Percentiles rank a stretch among this genome's conserved stretches.
Conservation (phyloP, 2,888 invertebrate species). For the Petrolisthes cinctipes region DNA sequence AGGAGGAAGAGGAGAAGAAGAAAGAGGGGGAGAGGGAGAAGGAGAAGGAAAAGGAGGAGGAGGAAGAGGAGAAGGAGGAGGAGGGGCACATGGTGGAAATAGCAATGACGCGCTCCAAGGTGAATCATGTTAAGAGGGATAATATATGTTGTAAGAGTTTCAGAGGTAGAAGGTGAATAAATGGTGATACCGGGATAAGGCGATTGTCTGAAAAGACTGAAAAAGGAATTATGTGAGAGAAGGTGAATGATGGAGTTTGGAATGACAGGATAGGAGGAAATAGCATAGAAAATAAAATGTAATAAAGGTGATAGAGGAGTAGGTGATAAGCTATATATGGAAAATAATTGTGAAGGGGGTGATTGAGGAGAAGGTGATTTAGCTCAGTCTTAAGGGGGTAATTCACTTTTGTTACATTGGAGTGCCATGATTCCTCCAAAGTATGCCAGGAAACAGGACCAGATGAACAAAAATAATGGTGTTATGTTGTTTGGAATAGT, state of each 20-base stretch:
- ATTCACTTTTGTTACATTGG: too few relatives aligned
- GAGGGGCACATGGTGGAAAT: background rate
- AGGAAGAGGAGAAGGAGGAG: background rate
- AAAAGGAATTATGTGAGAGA: background rate
- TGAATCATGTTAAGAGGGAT: too few relatives aligned
- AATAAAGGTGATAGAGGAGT: background rate
- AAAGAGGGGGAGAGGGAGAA: background rate
- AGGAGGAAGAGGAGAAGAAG: background rate
- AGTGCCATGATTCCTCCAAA: too few relatives aligned
- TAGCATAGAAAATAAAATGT: background rate
- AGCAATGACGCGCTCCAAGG: too few relatives aligned
- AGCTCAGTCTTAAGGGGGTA: too few relatives aligned
- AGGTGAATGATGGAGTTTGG: background rate
- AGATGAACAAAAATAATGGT: too few relatives aligned
- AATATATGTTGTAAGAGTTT: too few relatives aligned
- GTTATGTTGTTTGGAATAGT: too few relatives aligned
- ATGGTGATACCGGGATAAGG: background rate
- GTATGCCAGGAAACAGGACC: too few relatives aligned
- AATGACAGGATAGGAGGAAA: slow-evolving; percentile 1
- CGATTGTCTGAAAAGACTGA: background rate
- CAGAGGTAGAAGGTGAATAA: background rate
- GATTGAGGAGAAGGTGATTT: too few relatives aligned
- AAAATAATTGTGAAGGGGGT: too few relatives aligned
- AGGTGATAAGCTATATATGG: too few relatives aligned
- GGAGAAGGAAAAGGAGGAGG: background rate